Evolutionary conservation across 2,113 vertebrate genomes (phyloP).

Genomic region (Melanocharis versteri): DNA sequence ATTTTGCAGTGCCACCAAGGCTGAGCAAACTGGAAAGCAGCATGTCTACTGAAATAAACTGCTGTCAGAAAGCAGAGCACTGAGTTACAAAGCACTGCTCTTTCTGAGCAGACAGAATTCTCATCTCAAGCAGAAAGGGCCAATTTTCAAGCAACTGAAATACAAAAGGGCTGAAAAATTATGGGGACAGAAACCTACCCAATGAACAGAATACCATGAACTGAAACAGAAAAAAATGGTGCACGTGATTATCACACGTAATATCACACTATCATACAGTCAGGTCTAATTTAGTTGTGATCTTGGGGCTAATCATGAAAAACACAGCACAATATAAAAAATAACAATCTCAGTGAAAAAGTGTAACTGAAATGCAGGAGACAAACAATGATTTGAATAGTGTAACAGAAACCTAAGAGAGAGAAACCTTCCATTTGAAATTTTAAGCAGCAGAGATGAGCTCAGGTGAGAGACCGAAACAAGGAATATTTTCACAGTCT

Average conservation of each 20-base stretch:
- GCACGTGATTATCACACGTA: neutral
- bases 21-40: neutral
- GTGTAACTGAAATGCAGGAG: neutral
- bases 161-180: neutral
- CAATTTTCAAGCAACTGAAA: neutral
- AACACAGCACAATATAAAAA: neutral
- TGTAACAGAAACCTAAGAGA: neutral
- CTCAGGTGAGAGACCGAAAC: neutral
- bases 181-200: neutral
- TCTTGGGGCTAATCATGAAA: neutral
- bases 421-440: neutral
- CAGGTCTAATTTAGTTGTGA: neutral
- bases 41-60: neutral
- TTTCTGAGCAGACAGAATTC: neutral
- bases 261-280: neutral
- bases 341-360: neutral
- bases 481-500: neutral
- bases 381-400: neutral
- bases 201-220: neutral
- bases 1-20: neutral
- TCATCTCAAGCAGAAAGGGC: neutral
- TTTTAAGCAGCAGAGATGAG: neutral
- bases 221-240: neutral
- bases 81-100: neutral
- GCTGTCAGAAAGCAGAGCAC: neutral